Percentiles rank a stretch among this genome's conserved stretches.
Conservation (phyloP, 37 sponge, comb jelly and placozoan genomes). For the Lycopodina hypogea region DNA sequence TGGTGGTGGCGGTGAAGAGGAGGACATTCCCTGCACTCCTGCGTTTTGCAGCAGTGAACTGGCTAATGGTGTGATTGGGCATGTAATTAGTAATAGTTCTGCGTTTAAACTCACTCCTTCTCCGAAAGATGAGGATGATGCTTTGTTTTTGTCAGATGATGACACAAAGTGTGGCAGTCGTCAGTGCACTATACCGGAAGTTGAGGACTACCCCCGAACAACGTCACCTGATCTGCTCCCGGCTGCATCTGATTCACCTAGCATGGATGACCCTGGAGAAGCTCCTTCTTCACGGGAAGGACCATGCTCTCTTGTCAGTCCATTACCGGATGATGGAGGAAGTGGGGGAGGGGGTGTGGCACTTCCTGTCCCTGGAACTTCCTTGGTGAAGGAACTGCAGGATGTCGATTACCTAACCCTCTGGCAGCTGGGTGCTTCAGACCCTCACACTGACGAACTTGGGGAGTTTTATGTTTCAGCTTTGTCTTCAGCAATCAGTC, state of each 20-base stretch:
- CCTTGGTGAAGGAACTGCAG: conserved; percentile 1
- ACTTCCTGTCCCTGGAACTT: background rate
- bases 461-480: conserved; percentile 47
- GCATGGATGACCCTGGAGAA: no score
- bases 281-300: no score
- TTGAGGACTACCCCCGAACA: no score
- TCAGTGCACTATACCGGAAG: no score
- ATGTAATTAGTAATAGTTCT: background rate
- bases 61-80: conserved; percentile 1
- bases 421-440: conserved; percentile 37
- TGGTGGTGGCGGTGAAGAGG: background rate
- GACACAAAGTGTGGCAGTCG: background rate
- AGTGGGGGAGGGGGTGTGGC: background rate
- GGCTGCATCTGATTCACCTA: no score
- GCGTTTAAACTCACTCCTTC: background rate
- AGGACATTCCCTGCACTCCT: conserved; percentile 25
- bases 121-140: background rate
- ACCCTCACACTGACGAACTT: conserved; percentile 3
- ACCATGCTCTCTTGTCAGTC: no score
- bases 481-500: conserved; percentile 25
- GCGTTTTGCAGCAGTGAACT: conserved; percentile 27
- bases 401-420: conserved; percentile 27
- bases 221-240: no score
- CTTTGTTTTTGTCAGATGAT: background rate
- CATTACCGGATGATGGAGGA: background rate